A percentile compares a stretch with the other conserved stretches of the same genome.
Evolutionary conservation across 2,797 vertebrate genomes (phyloP).

Genomic region (Cynodonichthys magdalenae): DNA sequence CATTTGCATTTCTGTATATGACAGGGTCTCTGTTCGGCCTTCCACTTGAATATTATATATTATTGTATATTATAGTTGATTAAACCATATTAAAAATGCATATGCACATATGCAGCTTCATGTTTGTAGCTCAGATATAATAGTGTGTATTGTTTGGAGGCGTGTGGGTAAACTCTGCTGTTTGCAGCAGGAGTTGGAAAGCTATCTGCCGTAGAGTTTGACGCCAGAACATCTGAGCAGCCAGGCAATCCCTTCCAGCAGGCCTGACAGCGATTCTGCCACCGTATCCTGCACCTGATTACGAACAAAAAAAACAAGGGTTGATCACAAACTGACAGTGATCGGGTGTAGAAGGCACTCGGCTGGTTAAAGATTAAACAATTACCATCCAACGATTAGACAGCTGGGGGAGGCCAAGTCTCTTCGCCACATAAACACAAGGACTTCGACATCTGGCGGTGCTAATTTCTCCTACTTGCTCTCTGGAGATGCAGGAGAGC

Average conservation of each 20-base stretch:
- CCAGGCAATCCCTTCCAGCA: slow-evolving; percentile 90
- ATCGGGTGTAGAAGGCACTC: slow-evolving; percentile 1
- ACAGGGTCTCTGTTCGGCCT: not conserved
- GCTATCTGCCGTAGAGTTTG: slow-evolving; percentile 50
- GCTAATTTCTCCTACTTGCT: slow-evolving; percentile 26
- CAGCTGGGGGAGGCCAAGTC: slow-evolving; percentile 83
- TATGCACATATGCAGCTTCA: not conserved
- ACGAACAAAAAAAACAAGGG: slow-evolving; percentile 8
- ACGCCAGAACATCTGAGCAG: slow-evolving; percentile 85
- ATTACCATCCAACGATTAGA: slow-evolving; percentile 91
- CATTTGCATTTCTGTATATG: not conserved
- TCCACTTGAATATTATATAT: slow-evolving; percentile 2
- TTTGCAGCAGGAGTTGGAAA: not conserved
- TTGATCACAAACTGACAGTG: not conserved
- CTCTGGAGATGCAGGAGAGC: slow-evolving; percentile 87
- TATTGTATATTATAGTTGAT: slow-evolving; percentile 7
- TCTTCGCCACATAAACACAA: slow-evolving; percentile 89
- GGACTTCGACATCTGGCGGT: slow-evolving; percentile 74
- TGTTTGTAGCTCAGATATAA: slow-evolving; percentile 4
- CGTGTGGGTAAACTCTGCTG: slow-evolving; percentile 13
- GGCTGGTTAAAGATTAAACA: slow-evolving; percentile 2
- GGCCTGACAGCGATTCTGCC: slow-evolving; percentile 85
- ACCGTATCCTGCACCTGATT: slow-evolving; percentile 89
- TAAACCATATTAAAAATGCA: not conserved
- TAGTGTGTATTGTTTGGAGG: slow-evolving; percentile 5